Conservation (phyloP, 2,113 vertebrate species). For the Hystrix cristata region DNA sequence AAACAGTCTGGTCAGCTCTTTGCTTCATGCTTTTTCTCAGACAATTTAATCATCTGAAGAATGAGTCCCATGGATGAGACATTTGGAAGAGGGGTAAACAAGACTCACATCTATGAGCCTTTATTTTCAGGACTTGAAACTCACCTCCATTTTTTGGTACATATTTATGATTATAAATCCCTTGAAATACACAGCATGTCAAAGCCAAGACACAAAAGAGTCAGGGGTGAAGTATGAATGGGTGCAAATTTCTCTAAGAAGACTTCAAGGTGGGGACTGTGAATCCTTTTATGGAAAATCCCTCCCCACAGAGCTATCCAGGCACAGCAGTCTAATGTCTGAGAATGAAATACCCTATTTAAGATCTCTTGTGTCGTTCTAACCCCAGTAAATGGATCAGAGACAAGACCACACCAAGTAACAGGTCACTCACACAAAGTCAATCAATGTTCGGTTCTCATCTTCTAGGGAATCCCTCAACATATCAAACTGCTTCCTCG, state of each 20-base stretch:
- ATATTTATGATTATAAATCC: not conserved
- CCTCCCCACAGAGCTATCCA: not conserved
- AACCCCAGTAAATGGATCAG: not conserved
- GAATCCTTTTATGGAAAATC: not conserved
- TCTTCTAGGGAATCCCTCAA: conserved; percentile 34
- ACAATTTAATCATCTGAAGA: not conserved
- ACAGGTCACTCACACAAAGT: not conserved
- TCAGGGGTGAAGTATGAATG: not conserved
- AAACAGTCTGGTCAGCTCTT: not conserved
- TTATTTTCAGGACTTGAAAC: not conserved
- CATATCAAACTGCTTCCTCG: not conserved
- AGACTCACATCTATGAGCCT: not conserved
- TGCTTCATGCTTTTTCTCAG: not conserved
- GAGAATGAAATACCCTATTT: not conserved
- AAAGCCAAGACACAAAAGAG: not conserved
- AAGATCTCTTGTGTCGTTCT: not conserved
- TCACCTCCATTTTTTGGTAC: not conserved
- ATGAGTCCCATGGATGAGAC: not conserved
- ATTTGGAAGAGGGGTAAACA: not conserved
- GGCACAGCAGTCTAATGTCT: not conserved
- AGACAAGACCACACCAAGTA: not conserved
- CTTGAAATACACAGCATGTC: not conserved
- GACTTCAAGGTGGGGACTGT: not conserved
- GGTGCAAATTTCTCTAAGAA: not conserved
- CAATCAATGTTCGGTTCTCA: not conserved